Conservation (phyloP, 2,888 invertebrate species). For the Ophion obscuratus region DNA sequence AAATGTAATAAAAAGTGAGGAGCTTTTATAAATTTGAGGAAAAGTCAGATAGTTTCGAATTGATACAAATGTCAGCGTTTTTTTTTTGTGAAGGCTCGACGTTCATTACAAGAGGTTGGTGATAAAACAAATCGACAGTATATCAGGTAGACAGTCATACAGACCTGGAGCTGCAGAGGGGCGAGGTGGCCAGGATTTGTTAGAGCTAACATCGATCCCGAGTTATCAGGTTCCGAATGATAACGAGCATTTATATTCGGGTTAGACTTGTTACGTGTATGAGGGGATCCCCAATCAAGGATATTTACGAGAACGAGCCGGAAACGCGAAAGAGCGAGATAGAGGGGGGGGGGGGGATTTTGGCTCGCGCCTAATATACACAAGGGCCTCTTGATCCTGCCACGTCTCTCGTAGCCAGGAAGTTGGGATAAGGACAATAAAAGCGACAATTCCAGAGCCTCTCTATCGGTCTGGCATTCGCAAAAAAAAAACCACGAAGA, state of each 20-base stretch:
- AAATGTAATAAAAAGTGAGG: background rate
- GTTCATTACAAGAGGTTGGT: background rate
- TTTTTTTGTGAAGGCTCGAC: background rate
- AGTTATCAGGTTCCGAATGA: background rate
- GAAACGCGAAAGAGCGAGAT: background rate
- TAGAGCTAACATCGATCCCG: background rate
- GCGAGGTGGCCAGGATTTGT: too few species aligned
- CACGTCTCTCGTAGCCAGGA: background rate
- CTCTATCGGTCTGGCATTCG: slow-evolving; percentile 49
- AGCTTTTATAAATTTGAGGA: too few species aligned
- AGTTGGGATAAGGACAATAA: slow-evolving; percentile 49
- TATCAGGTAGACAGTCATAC: background rate
- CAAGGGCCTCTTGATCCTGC: slow-evolving; percentile 18
- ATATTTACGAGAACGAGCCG: slow-evolving; percentile 44
- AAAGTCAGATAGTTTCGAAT: too few species aligned
- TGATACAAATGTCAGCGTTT: background rate
- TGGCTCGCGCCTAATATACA: background rate
- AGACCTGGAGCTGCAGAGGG: too few species aligned
- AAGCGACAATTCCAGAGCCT: slow-evolving; percentile 39
- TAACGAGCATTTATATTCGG: background rate
- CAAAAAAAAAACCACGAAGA: slow-evolving; percentile 18
- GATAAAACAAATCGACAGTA: background rate
- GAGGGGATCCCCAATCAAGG: slow-evolving; percentile 18
- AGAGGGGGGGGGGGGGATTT: background rate
- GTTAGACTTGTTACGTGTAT: background rate